Percentiles rank a stretch among this genome's conserved stretches.
Evolutionary conservation across 2,113 vertebrate genomes (phyloP).

Genomic region (Pedionomus torquatus): DNA sequence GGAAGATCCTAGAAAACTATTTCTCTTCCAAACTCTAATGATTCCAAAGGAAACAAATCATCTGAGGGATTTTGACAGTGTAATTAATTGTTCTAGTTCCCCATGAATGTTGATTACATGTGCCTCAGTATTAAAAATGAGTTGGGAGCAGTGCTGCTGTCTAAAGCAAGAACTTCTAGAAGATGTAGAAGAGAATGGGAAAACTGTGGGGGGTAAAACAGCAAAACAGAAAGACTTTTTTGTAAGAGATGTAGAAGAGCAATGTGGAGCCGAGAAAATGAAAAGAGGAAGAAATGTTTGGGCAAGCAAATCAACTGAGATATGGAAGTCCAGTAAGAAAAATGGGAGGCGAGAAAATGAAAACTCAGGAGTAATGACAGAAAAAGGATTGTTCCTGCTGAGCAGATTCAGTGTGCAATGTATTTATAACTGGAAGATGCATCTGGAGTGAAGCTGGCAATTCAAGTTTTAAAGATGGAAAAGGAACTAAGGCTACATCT

Average conservation of each 20-base stretch:
- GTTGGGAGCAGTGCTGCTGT: neutral
- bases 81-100: neutral
- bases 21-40: neutral
- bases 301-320: neutral
- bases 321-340: neutral
- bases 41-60: neutral
- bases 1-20: slow-evolving; percentile 11
- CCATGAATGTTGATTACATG: neutral
- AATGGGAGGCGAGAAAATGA: neutral
- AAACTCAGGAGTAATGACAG: neutral
- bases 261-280: neutral
- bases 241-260: neutral
- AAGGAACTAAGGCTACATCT: neutral
- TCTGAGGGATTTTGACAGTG: neutral
- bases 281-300: neutral
- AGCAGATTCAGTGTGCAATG: neutral
- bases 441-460: neutral
- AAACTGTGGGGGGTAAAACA: neutral
- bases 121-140: neutral
- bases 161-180: neutral
- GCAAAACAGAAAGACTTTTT: neutral
- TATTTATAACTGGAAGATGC: neutral
- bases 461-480: neutral
- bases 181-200: neutral
- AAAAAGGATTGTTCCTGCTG: neutral